Evolutionary conservation across 2,797 vertebrate species (phyloP).

Genomic region (Odontamblyopus rebecca): DNA sequence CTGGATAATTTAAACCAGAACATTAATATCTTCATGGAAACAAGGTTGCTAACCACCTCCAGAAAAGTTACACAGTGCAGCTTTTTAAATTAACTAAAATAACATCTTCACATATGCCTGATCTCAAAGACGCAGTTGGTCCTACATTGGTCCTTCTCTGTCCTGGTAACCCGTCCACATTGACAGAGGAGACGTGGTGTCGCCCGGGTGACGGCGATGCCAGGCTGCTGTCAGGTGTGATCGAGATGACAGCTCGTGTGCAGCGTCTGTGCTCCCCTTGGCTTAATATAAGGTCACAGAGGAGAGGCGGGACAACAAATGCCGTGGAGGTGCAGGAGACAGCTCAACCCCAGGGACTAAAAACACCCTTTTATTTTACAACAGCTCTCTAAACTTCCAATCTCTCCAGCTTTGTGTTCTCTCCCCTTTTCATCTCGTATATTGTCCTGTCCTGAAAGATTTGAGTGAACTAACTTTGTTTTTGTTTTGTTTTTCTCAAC

Average conservation of each 20-base stretch:
- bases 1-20: too few relatives aligned
- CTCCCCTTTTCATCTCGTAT: constrained; percentile 19
- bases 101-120: constrained; percentile 1
- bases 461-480: constrained; percentile 48
- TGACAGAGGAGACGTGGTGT: constrained; percentile 43
- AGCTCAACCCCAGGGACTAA: constrained; percentile 66
- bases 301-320: constrained; percentile 69
- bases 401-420: constrained; percentile 31
- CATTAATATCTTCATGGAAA: too few relatives aligned
- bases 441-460: constrained; percentile 42
- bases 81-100: background rate
- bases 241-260: constrained; percentile 57
- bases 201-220: constrained; percentile 24
- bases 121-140: constrained; percentile 12
- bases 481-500: constrained; percentile 5
- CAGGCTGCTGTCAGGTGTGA: constrained; percentile 58
- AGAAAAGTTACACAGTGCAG: too few relatives aligned
- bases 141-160: background rate
- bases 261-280: constrained; percentile 63
- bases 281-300: constrained; percentile 70
- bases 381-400: constrained; percentile 28
- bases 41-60: too few relatives aligned
- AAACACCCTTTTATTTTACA: constrained; percentile 56
- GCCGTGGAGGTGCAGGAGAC: constrained; percentile 59
- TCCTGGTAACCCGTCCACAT: constrained; percentile 14